Conservation (phyloP, 2,113 vertebrate genomes). For the Grallaria varia region DNA sequence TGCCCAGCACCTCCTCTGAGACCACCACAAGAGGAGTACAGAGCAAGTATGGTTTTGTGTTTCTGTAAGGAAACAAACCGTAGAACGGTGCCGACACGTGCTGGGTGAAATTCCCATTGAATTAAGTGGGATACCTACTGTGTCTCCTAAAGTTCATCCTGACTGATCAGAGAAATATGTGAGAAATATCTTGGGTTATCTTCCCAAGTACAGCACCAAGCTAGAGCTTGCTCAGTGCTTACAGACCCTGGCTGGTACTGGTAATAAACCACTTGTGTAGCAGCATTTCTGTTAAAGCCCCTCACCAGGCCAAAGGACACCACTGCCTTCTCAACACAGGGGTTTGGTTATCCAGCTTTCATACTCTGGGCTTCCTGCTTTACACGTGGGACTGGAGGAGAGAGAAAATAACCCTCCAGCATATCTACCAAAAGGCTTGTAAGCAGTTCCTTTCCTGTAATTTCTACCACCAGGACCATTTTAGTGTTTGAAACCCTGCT, state of each 20-base stretch:
- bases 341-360: not conserved
- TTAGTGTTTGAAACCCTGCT: not conserved
- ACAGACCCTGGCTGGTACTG: not conserved
- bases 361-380: not conserved
- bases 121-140: not conserved
- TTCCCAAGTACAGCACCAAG: conserved; percentile 24
- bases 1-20: conserved; percentile 52
- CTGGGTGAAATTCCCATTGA: conserved; percentile 46
- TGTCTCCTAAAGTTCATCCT: not conserved
- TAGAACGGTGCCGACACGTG: not conserved
- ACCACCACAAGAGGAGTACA: not conserved
- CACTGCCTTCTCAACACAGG: not conserved
- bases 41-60: not conserved
- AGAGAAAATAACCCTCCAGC: not conserved
- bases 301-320: not conserved
- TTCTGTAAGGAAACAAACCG: not conserved
- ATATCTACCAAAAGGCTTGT: not conserved
- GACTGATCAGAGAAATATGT: not conserved
- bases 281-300: not conserved
- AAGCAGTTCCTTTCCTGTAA: not conserved
- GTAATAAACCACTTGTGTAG: not conserved
- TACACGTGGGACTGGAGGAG: not conserved
- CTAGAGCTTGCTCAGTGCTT: not conserved
- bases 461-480: not conserved
- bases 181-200: conserved; percentile 30